Conservation (phyloP, 2,888 invertebrate species). For the Hypena proboscidalis region DNA sequence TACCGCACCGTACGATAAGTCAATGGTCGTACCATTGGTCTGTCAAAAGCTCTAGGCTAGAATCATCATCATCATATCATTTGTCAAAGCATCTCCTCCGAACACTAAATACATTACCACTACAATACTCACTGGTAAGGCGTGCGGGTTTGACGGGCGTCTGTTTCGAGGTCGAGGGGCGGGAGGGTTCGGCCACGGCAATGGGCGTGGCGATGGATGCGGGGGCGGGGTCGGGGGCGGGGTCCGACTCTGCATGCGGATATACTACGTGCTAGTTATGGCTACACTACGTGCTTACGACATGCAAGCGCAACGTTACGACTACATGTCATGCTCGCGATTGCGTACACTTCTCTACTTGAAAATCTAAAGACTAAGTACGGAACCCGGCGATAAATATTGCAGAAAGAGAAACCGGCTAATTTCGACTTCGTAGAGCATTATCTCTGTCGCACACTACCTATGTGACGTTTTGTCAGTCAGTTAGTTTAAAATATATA, state of each 20-base stretch:
- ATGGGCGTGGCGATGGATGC: conserved; percentile 39
- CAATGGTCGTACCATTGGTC: too few relatives aligned
- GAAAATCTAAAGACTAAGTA: too few relatives aligned
- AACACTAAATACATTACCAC: conserved; percentile 18
- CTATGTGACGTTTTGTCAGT: too few relatives aligned
- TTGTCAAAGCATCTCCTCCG: background rate
- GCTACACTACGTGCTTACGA: conserved; percentile 67
- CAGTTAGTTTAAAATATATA: too few relatives aligned
- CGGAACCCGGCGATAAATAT: too few relatives aligned
- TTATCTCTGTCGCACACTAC: too few relatives aligned
- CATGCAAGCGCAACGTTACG: conserved; percentile 55
- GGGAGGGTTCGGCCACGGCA: conserved; percentile 44
- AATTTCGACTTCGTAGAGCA: too few relatives aligned
- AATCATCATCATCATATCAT: too few relatives aligned
- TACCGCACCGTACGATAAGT: too few relatives aligned
- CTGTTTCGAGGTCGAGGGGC: conserved; percentile 67
- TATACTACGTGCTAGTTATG: conserved; percentile 80
- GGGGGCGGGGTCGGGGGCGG: conserved; percentile 41
- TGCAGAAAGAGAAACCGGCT: too few relatives aligned
- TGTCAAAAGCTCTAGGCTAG: too few relatives aligned
- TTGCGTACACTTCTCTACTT: conserved; percentile 30
- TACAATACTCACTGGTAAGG: conserved; percentile 77
- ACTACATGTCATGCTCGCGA: conserved; percentile 49
- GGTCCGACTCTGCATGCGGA: conserved; percentile 76
- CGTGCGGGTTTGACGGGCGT: conserved; percentile 80